Conservation (phyloP, 2,113 vertebrate species). For the Abramis brama region DNA sequence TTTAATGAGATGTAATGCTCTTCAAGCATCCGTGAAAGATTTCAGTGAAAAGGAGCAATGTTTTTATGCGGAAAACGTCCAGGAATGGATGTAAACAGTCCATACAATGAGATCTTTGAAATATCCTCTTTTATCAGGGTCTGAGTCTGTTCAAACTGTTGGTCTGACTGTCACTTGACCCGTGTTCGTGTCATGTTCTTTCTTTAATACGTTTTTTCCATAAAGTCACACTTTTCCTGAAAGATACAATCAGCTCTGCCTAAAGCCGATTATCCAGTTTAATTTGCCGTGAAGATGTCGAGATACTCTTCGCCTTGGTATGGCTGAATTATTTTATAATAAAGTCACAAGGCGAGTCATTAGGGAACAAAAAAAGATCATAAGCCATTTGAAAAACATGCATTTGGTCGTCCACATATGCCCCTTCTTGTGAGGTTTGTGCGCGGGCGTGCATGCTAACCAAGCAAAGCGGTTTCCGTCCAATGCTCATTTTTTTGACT, state of each 20-base stretch:
- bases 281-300: conserved; percentile 33
- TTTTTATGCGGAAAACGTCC: conserved; percentile 21
- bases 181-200: conserved; percentile 14
- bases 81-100: conserved; percentile 29
- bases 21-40: conserved; percentile 34
- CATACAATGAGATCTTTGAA: conserved; percentile 3
- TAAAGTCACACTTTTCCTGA: conserved; percentile 35
- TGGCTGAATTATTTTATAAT: conserved; percentile 35
- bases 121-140: not conserved
- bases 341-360: conserved; percentile 37
- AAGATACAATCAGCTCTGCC: conserved; percentile 23
- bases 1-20: conserved; percentile 8
- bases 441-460: not conserved
- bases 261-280: conserved; percentile 38
- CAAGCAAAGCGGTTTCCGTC: not conserved
- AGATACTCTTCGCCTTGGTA: conserved; percentile 24
- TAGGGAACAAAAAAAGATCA: conserved; percentile 13
- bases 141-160: not conserved
- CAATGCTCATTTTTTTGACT: not conserved
- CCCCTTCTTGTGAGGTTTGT: not conserved
- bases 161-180: conserved; percentile 20
- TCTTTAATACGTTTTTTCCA: not conserved
- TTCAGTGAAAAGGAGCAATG: conserved; percentile 26
- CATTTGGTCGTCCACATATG: not conserved
- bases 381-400: conserved; percentile 26